Conservation (phyloP, 2,797 vertebrate species). For the Acanthis flammea region DNA sequence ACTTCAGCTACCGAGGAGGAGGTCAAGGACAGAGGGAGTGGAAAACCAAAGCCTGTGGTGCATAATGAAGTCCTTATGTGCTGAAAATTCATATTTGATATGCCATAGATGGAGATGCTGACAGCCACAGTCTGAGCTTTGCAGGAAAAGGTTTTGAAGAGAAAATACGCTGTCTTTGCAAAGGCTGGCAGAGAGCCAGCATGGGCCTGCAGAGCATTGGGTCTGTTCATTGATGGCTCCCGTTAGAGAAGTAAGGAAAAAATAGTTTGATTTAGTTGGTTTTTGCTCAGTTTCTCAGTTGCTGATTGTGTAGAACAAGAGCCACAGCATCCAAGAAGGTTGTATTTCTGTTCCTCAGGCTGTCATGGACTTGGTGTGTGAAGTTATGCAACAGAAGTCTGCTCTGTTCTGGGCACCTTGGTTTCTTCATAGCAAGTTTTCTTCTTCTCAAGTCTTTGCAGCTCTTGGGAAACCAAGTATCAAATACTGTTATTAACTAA, state of each 20-base stretch:
- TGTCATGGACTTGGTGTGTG: neutral
- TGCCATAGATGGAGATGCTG: neutral
- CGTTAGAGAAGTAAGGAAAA: neutral
- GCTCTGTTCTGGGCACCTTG: neutral
- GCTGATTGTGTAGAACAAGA: neutral
- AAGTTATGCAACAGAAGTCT: neutral
- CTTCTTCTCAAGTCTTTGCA: neutral
- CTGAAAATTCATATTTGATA: neutral
- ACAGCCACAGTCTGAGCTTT: neutral
- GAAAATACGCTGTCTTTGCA: neutral
- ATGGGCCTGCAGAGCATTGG: neutral
- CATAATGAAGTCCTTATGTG: slow-evolving; percentile 38
- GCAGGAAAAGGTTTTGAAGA: neutral
- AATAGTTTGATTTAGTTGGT: neutral
- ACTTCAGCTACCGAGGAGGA: neutral
- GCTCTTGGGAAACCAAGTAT: neutral
- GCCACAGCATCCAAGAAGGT: neutral
- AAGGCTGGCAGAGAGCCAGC: neutral
- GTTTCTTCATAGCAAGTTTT: neutral
- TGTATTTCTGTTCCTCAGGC: neutral
- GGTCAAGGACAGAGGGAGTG: neutral
- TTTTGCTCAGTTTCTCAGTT: neutral
- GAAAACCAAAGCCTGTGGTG: neutral
- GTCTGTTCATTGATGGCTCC: neutral
- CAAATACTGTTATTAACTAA: neutral